Conservation (phyloP, 2,113 vertebrate genomes). For the Cettia cetti region DNA sequence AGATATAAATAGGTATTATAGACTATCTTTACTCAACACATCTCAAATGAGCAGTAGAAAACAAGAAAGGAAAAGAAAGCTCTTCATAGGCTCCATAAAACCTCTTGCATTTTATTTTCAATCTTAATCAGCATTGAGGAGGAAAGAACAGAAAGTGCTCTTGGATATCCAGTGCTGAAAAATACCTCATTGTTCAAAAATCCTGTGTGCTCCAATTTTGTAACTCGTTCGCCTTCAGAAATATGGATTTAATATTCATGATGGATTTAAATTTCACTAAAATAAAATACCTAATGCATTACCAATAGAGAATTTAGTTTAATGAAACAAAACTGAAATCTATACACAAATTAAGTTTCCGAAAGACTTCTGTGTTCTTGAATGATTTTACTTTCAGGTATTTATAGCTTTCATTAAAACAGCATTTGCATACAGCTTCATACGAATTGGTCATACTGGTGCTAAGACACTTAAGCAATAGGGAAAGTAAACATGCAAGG, state of each 20-base stretch:
- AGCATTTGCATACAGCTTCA: not conserved
- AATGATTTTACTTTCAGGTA: not conserved
- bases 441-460: not conserved
- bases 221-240: not conserved
- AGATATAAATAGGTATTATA: not conserved
- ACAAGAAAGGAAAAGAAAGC: not conserved
- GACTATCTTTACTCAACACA: not conserved
- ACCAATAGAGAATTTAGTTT: constrained; percentile 6
- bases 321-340: not conserved
- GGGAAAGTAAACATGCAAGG: not conserved
- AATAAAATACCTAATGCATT: constrained; percentile 8
- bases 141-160: not conserved
- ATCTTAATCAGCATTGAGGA: not conserved
- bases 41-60: not conserved
- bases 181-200: constrained; percentile 44
- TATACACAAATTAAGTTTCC: not conserved
- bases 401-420: constrained; percentile 28
- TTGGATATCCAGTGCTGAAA: constrained; percentile 9
- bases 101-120: not conserved
- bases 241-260: constrained; percentile 51
- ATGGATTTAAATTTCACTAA: constrained; percentile 15
- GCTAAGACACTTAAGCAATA: not conserved
- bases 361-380: not conserved
- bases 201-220: not conserved
- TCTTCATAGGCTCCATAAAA: not conserved